phyloP scores from a whole-genome alignment of 1,140 invertebrate genomes.

The Lineus longissimus region DNA sequence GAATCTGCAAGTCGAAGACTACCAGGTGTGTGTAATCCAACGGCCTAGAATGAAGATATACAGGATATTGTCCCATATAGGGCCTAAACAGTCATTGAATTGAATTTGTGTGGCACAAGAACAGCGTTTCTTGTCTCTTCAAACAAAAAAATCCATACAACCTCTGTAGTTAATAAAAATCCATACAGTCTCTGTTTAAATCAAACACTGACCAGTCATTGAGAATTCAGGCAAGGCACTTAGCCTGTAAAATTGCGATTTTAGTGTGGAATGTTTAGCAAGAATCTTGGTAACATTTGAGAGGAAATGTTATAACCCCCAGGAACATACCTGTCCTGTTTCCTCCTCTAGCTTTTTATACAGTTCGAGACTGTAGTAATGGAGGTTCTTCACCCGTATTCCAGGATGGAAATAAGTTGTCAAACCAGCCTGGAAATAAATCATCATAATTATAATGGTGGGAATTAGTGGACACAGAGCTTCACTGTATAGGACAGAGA shows the following conservation, averaged over 20 bases:
- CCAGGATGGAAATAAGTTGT: slow-evolving; percentile 45
- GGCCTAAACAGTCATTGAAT: background rate
- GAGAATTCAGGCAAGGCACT: too few species aligned
- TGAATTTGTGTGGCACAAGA: too few species aligned
- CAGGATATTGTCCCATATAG: background rate
- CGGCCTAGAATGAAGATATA: too few species aligned
- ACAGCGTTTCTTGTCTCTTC: too few species aligned
- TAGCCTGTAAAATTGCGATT: background rate
- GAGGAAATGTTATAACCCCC: too few species aligned
- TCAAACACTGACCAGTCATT: too few species aligned
- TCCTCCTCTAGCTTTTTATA: slow-evolving; percentile 43
- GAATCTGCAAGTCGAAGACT: slow-evolving; percentile 45
- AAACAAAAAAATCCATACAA: slow-evolving; percentile 8
- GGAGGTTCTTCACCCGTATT: slow-evolving; percentile 50
- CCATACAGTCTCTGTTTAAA: too few species aligned
- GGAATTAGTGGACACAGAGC: too few species aligned
- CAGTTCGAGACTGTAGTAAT: slow-evolving; percentile 49
- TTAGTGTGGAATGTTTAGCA: background rate
- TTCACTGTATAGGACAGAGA: too few species aligned
- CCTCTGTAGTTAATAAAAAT: too few species aligned
- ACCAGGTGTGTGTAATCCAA: slow-evolving; percentile 46
- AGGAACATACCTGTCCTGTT: slow-evolving; percentile 40
- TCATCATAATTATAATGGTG: background rate
- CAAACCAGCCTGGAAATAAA: slow-evolving; percentile 42
- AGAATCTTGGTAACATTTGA: background rate